Evolutionary conservation across 2,888 invertebrate genomes (phyloP).

Genomic region (Pristionchus mayeri): DNA sequence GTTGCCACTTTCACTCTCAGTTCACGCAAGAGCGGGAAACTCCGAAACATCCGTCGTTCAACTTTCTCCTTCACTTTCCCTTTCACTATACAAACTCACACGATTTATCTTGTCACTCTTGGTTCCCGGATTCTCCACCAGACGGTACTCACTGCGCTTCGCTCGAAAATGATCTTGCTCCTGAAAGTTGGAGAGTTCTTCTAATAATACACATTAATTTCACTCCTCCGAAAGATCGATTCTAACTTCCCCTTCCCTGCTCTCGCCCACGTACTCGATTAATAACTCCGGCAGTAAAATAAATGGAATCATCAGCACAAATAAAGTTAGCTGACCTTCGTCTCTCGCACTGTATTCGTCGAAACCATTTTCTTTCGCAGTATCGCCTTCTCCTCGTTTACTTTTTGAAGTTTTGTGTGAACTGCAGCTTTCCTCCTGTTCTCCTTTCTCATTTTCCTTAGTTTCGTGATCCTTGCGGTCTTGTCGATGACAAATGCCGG

Average conservation of each 20-base stretch:
- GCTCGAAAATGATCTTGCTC: slow-evolving; percentile 38
- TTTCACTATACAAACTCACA: background rate
- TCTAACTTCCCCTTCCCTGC: background rate
- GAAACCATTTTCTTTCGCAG: background rate
- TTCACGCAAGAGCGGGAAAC: too few relatives aligned
- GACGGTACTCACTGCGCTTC: slow-evolving; percentile 60
- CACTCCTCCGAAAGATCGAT: too few relatives aligned
- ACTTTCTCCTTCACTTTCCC: too few relatives aligned
- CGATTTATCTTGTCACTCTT: slow-evolving; percentile 3
- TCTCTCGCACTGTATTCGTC: background rate
- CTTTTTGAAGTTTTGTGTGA: background rate
- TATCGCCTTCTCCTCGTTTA: background rate
- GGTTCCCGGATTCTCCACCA: slow-evolving; percentile 52
- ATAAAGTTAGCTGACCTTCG: too few relatives aligned
- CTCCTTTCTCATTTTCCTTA: background rate
- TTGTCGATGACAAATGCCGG: background rate
- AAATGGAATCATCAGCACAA: too few relatives aligned
- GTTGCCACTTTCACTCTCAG: too few relatives aligned
- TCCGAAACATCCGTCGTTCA: too few relatives aligned
- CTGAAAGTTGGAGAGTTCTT: too few relatives aligned
- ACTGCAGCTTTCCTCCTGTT: background rate
- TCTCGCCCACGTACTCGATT: background rate
- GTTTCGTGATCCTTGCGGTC: background rate
- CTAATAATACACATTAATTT: too few relatives aligned
- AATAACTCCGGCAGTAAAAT: too few relatives aligned